Conservation (phyloP, 2,113 vertebrate species). For the Panurus biarmicus region DNA sequence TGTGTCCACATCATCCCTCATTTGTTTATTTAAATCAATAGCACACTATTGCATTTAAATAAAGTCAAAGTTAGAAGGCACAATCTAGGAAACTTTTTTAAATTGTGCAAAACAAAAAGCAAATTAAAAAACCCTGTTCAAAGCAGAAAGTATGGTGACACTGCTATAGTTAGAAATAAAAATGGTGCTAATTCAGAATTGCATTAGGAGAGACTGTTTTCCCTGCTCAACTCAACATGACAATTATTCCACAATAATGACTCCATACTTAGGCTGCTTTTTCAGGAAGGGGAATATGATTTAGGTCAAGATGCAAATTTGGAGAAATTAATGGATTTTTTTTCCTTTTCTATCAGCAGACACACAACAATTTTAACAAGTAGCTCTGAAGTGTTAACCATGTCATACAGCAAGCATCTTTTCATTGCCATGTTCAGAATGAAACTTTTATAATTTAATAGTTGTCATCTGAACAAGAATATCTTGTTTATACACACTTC, state of each 20-base stretch:
- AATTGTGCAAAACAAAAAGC: neutral
- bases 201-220: neutral
- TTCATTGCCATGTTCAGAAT: neutral
- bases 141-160: neutral
- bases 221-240: neutral
- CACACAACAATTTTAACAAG: neutral
- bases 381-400: conserved; percentile 6
- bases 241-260: neutral
- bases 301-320: conserved; percentile 19
- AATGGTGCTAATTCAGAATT: conserved; percentile 8
- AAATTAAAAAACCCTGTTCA: neutral
- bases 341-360: neutral
- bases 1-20: neutral
- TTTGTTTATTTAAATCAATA: neutral
- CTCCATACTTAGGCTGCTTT: neutral
- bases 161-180: conserved; percentile 7
- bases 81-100: neutral
- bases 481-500: neutral
- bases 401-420: conserved; percentile 16
- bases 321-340: neutral
- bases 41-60: neutral
- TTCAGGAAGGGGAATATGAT: neutral
- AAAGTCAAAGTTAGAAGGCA: neutral
- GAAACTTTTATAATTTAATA: conserved; percentile 1
- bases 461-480: neutral